A percentile compares a stretch with the other conserved stretches of the same genome.
Evolutionary conservation across 2,888 invertebrate genomes (phyloP).

Genomic region (Hydrotaea cyrtoneurina): DNA sequence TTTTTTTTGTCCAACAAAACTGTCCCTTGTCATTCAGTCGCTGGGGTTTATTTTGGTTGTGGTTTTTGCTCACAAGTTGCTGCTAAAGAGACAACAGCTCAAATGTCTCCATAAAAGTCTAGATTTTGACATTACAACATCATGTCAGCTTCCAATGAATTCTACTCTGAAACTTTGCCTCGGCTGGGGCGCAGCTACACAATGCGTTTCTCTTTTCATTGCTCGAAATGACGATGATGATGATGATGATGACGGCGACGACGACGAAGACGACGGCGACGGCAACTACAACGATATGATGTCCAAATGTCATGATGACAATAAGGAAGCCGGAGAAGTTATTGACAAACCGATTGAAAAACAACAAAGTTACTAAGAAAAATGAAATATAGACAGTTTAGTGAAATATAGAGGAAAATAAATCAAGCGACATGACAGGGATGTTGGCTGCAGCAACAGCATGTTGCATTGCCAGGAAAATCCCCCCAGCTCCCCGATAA

Average conservation of each 20-base stretch:
- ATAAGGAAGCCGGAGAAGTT: constrained; percentile 42
- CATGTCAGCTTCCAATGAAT: constrained; percentile 40
- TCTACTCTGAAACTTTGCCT: background rate
- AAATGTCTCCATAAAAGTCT: constrained; percentile 51
- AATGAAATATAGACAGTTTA: constrained; percentile 64
- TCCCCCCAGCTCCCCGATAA: too few relatives aligned
- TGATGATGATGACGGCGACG: background rate
- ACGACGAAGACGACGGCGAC: background rate
- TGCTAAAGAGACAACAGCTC: constrained; percentile 20
- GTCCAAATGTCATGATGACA: constrained; percentile 57
- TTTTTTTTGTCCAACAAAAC: background rate
- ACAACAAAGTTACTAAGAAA: constrained; percentile 35
- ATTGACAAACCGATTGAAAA: constrained; percentile 53
- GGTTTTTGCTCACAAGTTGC: background rate
- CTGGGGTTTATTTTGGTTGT: background rate
- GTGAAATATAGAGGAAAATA: constrained; percentile 59
- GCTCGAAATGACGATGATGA: background rate
- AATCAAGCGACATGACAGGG: constrained; percentile 56
- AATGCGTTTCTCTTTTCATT: constrained; percentile 38
- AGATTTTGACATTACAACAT: constrained; percentile 57
- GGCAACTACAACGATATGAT: constrained; percentile 28
- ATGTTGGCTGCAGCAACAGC: constrained; percentile 40
- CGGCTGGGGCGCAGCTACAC: background rate
- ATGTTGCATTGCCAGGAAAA: constrained; percentile 41
- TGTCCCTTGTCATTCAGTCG: background rate